Percentiles rank a stretch among this genome's conserved stretches.
These are phyloP conservation scores for Catharus bicknelli DNA, from an alignment of 2,113 vertebrate species.

Conservation along the genomic window DNA sequence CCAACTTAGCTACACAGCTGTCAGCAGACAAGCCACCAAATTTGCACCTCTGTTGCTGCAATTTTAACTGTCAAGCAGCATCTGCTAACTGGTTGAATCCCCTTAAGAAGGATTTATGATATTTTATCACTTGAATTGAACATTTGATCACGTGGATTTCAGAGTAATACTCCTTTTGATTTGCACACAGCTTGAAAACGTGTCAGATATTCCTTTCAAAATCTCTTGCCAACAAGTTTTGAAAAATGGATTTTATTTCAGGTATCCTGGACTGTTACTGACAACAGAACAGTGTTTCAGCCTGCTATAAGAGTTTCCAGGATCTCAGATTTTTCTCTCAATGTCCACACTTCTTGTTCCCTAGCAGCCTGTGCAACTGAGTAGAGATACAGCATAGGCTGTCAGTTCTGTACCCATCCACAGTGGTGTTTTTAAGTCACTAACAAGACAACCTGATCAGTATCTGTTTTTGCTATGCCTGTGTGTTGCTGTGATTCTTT, in stretches of 20 bases:
- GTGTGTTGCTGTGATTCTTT: not conserved
- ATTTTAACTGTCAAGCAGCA: slow-evolving; percentile 12
- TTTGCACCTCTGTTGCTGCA: not conserved
- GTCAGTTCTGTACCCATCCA: slow-evolving; percentile 32
- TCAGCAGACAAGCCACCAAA: slow-evolving; percentile 6
- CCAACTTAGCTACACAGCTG: not conserved
- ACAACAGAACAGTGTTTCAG: slow-evolving; percentile 26
- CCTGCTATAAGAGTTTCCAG: not conserved
- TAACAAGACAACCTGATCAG: slow-evolving; percentile 55
- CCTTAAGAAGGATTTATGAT: slow-evolving; percentile 2
- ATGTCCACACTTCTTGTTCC: slow-evolving; percentile 27
- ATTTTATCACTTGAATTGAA: slow-evolving; percentile 10
- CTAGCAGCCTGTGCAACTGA: slow-evolving; percentile 46
- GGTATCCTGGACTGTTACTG: not conserved
- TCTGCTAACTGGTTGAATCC: slow-evolving; percentile 9
- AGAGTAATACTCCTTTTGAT: slow-evolving; percentile 5
- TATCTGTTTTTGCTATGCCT: slow-evolving; percentile 22
- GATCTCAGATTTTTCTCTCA: slow-evolving; percentile 23
- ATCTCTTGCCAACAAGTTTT: not conserved
- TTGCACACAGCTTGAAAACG: slow-evolving; percentile 29
- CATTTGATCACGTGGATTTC: not conserved
- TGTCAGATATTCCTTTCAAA: slow-evolving; percentile 4
- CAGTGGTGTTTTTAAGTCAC: slow-evolving; percentile 24
- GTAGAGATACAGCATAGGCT: slow-evolving; percentile 34
- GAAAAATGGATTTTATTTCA: slow-evolving; percentile 44